Base-by-base conservation (phyloP, 2,797 vertebrate species). In the Prunella strophiata region DNA sequence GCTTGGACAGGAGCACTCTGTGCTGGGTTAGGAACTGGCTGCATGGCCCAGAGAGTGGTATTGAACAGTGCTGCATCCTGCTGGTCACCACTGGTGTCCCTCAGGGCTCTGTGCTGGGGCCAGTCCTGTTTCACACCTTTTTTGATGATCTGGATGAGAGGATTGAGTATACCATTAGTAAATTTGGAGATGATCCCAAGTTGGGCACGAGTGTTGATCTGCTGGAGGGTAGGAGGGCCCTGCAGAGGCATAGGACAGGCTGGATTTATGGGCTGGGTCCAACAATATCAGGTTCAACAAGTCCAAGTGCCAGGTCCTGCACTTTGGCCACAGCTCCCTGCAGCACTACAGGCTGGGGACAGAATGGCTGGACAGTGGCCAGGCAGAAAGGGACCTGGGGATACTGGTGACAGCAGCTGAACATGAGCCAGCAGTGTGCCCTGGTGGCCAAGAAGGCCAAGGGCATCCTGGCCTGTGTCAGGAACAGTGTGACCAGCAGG, bases 391-490 rank as follows among this genome's bases (percentile, higher is more conserved):
- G 8, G 5, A 38, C 10, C 27, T 38, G 38, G 21, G 16, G 5
- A 4, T 2, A 1, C 13, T 51, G 62, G 5, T 1, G 0, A 27
- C 27, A 36, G 36, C 32, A 0, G 3, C 18, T 67, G 38, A 29
- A 45, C 27, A 29, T 5, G 38, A 45, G 27, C 22, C 72, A 85
- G 54, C 17, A 4, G 18, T 7, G 45, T 38, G 38, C n/a, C 62
- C 47, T 11, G 27, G 32, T 19, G 54, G 23, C 38, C 54, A 52
- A 23, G 10, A 27, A 36, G 12, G 26, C 9, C 52, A 32, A 8
- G 0, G 10, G 38, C 27, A n/a, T 8, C 38, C 45, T 38, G 38
- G 36, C 9, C 9, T 42, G 54, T 0, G 13, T 13, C 22, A 85
- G 9, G 6, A 67, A 20, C 2, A 1, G 22, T 11, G n/a, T 45